These are phyloP conservation scores for Leptatherina wallacei DNA, from an alignment of 2,797 vertebrate species.

Conservation along the genomic window DNA sequence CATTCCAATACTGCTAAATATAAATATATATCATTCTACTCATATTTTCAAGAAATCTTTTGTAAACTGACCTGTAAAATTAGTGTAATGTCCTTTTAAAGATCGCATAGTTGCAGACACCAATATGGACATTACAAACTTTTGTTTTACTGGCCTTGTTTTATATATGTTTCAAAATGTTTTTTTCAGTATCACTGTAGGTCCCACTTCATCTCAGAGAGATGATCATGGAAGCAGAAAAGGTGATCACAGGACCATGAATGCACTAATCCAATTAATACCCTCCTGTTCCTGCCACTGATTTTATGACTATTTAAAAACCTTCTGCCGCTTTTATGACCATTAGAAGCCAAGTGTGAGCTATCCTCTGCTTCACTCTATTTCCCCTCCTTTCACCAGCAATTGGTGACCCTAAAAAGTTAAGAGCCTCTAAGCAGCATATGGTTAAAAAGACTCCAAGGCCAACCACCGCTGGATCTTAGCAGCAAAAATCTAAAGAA, in stretches of 20 bases:
- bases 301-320: conserved; percentile 85
- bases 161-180: conserved; percentile 15
- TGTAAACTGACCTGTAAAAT: neutral
- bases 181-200: conserved; percentile 38
- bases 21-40: neutral
- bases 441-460: conserved; percentile 51
- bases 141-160: conserved; percentile 8
- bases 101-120: neutral
- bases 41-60: neutral
- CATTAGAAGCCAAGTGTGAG: conserved; percentile 80
- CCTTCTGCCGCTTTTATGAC: conserved; percentile 84
- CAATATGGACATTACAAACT: neutral
- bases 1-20: neutral
- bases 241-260: conserved; percentile 81
- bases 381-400: conserved; percentile 61
- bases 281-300: conserved; percentile 77
- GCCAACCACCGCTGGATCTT: conserved; percentile 42
- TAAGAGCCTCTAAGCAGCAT: conserved; percentile 59
- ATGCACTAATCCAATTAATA: conserved; percentile 85
- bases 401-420: conserved; percentile 72
- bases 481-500: conserved; percentile 46
- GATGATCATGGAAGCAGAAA: conserved; percentile 81
- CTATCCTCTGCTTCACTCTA: conserved; percentile 71
- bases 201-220: conserved; percentile 69
- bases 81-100: conserved; percentile 12